A percentile compares a stretch with the other conserved stretches of the same genome.
These are phyloP conservation scores for Pachycephala philippinensis DNA, from an alignment of 2,113 vertebrate species.

Conservation along the genomic window DNA sequence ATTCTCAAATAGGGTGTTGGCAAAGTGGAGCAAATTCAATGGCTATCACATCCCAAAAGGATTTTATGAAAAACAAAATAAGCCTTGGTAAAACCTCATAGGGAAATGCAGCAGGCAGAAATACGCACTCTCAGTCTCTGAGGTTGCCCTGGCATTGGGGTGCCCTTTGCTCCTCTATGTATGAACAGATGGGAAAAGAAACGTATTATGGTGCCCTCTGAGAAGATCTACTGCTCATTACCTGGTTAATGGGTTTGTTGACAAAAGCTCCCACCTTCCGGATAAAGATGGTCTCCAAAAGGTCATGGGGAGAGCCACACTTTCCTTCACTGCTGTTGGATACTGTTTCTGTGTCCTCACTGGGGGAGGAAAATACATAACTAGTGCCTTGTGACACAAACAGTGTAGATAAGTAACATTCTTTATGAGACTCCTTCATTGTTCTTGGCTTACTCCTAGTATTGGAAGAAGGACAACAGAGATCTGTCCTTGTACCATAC, in stretches of 20 bases:
- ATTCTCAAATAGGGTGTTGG: not conserved
- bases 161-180: not conserved
- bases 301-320: constrained; percentile 78
- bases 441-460: not conserved
- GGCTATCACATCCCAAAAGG: not conserved
- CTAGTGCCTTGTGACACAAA: not conserved
- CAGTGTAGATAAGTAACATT: not conserved
- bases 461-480: not conserved
- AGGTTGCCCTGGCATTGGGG: not conserved
- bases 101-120: not conserved
- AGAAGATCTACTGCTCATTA: constrained; percentile 46
- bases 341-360: constrained; percentile 82
- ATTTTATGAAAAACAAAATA: not conserved
- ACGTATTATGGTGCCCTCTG: not conserved
- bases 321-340: constrained; percentile 82
- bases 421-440: not conserved
- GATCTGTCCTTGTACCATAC: not conserved
- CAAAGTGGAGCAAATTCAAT: not conserved
- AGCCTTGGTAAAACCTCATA: not conserved
- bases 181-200: not conserved
- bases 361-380: constrained; percentile 15
- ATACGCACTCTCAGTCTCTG: not conserved
- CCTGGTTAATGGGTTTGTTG: constrained; percentile 92
- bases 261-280: constrained; percentile 96
- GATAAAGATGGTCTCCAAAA: constrained; percentile 84